Percentiles rank a stretch among this genome's conserved stretches.
Evolutionary conservation across 2,113 vertebrate species (phyloP).

Genomic region (Xerus inauris): DNA sequence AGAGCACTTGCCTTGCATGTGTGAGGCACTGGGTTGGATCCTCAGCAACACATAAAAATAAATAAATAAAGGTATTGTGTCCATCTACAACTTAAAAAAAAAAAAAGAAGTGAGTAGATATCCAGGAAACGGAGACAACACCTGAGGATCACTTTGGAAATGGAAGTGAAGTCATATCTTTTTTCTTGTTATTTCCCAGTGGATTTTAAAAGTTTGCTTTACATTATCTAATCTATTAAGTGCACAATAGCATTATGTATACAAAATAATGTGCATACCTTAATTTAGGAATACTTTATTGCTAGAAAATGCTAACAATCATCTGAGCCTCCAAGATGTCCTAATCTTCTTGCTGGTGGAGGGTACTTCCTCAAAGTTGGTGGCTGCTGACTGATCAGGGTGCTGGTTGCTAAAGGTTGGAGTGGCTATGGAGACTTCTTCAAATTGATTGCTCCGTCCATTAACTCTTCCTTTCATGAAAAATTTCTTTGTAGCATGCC

Average conservation of each 20-base stretch:
- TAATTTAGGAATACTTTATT: background rate
- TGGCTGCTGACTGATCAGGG: background rate
- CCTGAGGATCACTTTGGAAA: background rate
- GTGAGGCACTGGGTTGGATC: no score
- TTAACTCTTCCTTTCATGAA: background rate
- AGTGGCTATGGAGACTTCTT: background rate
- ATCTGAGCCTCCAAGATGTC: background rate
- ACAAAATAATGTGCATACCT: background rate
- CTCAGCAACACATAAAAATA: no score
- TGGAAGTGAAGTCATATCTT: rapidly evolving
- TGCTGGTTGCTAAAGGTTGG: background rate
- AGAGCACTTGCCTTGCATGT: no score
- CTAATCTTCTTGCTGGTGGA: background rate
- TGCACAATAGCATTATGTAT: no score
- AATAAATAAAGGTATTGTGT: no score
- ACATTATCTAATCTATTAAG: no score
- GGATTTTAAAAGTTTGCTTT: no score
- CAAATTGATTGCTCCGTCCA: background rate
- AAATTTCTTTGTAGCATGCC: background rate
- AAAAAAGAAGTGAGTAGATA: background rate
- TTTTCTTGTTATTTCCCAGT: background rate
- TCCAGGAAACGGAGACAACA: background rate
- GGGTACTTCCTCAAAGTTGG: background rate
- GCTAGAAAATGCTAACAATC: background rate
- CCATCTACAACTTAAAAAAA: no score